Conservation (phyloP, 2,113 vertebrate genomes). For the Paramormyrops kingsleyae region DNA sequence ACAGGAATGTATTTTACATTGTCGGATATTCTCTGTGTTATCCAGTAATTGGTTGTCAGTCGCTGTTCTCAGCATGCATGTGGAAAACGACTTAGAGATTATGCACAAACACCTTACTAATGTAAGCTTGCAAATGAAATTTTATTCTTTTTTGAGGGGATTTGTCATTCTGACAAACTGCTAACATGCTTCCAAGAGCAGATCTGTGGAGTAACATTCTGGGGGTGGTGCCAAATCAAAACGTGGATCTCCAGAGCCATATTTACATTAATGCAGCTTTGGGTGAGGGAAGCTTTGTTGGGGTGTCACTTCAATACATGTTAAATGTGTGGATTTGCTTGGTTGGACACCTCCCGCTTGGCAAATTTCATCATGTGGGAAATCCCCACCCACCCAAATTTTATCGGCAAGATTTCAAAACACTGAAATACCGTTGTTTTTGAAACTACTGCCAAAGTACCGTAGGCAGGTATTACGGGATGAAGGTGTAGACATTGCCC, state of each 20-base stretch:
- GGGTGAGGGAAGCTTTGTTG: neutral
- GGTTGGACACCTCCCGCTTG: neutral
- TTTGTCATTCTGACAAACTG: neutral
- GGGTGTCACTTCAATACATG: neutral
- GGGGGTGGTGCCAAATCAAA: neutral
- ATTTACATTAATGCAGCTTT: neutral
- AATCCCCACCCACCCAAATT: neutral
- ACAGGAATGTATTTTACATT: neutral
- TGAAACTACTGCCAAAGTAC: neutral
- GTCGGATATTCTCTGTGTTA: neutral
- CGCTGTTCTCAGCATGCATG: neutral
- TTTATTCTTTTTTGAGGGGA: neutral
- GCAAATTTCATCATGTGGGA: neutral
- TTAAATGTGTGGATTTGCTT: neutral
- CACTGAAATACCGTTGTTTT: neutral
- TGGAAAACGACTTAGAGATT: neutral
- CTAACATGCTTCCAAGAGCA: neutral
- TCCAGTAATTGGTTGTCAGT: neutral
- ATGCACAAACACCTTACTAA: neutral
- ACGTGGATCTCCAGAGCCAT: neutral
- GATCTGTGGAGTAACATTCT: neutral
- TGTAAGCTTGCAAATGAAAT: neutral
- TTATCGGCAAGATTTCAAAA: neutral
- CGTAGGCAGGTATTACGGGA: neutral
- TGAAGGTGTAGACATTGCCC: neutral